Percentiles rank a stretch among this genome's conserved stretches.
These are phyloP conservation scores for Cyprinodon diabolis DNA, from an alignment of 2,797 vertebrate species.

Conservation along the genomic window DNA sequence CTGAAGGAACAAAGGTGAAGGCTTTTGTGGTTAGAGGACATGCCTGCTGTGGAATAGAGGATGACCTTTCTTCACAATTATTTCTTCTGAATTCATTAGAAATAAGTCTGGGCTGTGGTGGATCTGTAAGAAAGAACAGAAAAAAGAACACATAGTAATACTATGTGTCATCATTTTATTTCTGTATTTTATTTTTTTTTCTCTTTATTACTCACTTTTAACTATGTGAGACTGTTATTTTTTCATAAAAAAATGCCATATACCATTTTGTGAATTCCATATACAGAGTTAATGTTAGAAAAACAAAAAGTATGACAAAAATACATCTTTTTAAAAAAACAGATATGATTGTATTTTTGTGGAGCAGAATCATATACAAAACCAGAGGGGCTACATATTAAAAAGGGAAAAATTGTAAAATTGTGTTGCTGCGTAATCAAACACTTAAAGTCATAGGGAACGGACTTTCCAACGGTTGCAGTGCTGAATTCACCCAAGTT, in stretches of 20 bases:
- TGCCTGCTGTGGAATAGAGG: conserved; percentile 28
- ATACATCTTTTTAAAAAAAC: neutral
- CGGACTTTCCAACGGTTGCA: too few relatives aligned
- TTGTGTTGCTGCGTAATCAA: neutral
- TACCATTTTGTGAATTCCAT: too few relatives aligned
- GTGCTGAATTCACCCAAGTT: too few relatives aligned
- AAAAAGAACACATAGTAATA: neutral
- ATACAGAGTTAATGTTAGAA: too few relatives aligned
- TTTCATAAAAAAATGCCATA: too few relatives aligned
- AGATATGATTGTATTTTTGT: neutral
- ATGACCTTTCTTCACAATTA: conserved; percentile 6
- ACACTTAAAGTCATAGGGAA: too few relatives aligned
- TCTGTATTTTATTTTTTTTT: neutral
- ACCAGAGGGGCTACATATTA: neutral
- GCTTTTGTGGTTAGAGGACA: conserved; percentile 31
- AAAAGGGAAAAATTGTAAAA: neutral
- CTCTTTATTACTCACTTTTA: too few relatives aligned
- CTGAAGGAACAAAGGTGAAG: conserved; percentile 15
- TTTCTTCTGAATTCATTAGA: conserved; percentile 15
- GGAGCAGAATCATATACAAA: neutral
- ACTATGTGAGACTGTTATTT: too few relatives aligned
- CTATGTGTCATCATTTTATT: too few relatives aligned
- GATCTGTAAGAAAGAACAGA: neutral
- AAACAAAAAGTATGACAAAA: too few relatives aligned
- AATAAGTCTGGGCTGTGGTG: conserved; percentile 10